A percentile compares a stretch with the other conserved stretches of the same genome.
Evolutionary conservation across 1,140 invertebrate species (phyloP).

Genomic region (Caenorhabditis remanei): DNA sequence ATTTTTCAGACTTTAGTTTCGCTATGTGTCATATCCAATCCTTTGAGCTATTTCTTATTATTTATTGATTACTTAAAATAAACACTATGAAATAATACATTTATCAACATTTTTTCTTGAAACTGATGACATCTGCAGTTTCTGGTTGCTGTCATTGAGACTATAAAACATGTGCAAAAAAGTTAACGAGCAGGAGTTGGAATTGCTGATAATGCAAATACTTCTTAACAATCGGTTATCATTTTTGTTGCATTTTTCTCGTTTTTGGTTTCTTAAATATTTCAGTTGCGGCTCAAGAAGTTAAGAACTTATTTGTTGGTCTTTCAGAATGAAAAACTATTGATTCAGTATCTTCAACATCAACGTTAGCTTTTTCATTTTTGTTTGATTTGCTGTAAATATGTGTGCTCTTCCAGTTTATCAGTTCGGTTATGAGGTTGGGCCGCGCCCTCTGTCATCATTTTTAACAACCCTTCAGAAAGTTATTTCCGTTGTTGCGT

Average conservation of each 20-base stretch:
- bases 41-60: no score
- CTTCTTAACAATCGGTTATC: not conserved
- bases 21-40: no score
- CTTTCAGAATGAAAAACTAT: not conserved
- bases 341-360: no score
- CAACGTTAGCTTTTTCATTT: no score
- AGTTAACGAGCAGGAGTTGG: not conserved
- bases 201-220: slow-evolving; percentile 43
- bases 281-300: not conserved
- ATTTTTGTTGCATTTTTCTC: not conserved
- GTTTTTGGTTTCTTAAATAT: not conserved
- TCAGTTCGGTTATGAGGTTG: no score
- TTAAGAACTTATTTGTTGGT: not conserved
- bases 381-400: no score
- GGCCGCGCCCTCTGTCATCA: no score
- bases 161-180: slow-evolving; percentile 14
- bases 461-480: not conserved
- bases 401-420: no score
- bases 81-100: no score
- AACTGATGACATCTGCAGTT: not conserved
- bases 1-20: no score
- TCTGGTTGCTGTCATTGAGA: not conserved
- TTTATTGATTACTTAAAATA: no score
- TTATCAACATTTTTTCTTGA: no score
- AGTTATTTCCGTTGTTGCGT: not conserved